phyloP scores from a whole-genome alignment of 1,140 invertebrate species.

The Drosophila equinoxialis region DNA sequence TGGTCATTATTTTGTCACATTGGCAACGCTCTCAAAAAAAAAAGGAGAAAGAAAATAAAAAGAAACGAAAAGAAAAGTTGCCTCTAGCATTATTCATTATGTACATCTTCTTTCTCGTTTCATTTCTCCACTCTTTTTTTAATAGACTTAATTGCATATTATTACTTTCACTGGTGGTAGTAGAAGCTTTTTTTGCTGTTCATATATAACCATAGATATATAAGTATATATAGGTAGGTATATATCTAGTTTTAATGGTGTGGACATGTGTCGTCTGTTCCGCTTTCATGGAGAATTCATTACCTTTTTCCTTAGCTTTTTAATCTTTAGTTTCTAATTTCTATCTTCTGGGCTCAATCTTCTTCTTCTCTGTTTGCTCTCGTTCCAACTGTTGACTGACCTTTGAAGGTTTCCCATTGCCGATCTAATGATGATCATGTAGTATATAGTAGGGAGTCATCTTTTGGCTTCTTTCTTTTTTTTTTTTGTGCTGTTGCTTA shows the following conservation, averaged over 20 bases:
- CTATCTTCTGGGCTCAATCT: background rate
- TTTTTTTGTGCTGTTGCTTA: conserved; percentile 30
- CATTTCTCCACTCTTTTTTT: conserved; percentile 30
- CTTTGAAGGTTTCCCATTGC: conserved; percentile 31
- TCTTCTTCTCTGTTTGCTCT: conserved; percentile 16
- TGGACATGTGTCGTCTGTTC: conserved; percentile 9
- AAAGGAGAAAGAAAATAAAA: background rate
- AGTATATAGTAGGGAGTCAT: background rate
- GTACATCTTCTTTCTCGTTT: conserved; percentile 3
- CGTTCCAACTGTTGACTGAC: conserved; percentile 31
- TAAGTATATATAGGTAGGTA: too few relatives aligned
- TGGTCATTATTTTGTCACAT: conserved; percentile 19
- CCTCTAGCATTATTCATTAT: conserved; percentile 1
- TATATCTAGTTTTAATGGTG: conserved; percentile 18
- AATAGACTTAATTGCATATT: conserved; percentile 63
- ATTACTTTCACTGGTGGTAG: conserved; percentile 60
- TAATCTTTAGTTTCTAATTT: background rate
- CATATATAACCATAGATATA: too few relatives aligned
- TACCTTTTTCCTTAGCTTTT: background rate
- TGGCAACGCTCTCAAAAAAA: conserved; percentile 11
- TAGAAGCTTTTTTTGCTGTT: background rate
- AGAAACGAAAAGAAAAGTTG: conserved; percentile 14
- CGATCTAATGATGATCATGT: conserved; percentile 28
- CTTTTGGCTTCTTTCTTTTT: conserved; percentile 16
- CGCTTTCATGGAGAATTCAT: conserved; percentile 6